Evolutionary conservation across 2,113 vertebrate species (phyloP).

Genomic region (Empidonax alnorum): DNA sequence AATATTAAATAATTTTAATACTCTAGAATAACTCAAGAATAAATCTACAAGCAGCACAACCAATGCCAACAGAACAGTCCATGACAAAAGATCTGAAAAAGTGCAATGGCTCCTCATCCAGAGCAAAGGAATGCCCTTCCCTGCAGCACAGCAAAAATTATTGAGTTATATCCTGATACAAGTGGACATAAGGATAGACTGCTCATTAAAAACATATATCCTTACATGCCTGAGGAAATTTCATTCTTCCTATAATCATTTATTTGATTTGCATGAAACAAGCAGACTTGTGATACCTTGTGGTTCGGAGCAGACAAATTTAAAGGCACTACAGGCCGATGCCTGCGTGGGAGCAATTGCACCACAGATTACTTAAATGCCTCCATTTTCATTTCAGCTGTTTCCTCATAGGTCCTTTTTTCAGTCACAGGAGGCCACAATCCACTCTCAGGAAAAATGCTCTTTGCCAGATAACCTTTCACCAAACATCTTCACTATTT

Average conservation of each 20-base stretch:
- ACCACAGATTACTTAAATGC: neutral
- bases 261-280: neutral
- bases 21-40: neutral
- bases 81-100: neutral
- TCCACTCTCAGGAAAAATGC: neutral
- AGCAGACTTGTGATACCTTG: rapidly evolving
- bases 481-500: neutral
- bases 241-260: neutral
- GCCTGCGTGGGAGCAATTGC: neutral
- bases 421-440: neutral
- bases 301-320: neutral
- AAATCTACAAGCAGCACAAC: neutral
- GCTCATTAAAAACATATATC: neutral
- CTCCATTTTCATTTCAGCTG: neutral
- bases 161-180: neutral
- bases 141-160: neutral
- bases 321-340: neutral
- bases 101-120: neutral
- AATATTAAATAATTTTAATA: neutral
- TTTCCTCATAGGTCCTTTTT: neutral
- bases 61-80: neutral
- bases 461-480: neutral
- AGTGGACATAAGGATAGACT: neutral
- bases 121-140: neutral
- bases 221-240: neutral